Base-by-base conservation (phyloP, 2,888 invertebrate genomes). In the Clostera curtula region DNA sequence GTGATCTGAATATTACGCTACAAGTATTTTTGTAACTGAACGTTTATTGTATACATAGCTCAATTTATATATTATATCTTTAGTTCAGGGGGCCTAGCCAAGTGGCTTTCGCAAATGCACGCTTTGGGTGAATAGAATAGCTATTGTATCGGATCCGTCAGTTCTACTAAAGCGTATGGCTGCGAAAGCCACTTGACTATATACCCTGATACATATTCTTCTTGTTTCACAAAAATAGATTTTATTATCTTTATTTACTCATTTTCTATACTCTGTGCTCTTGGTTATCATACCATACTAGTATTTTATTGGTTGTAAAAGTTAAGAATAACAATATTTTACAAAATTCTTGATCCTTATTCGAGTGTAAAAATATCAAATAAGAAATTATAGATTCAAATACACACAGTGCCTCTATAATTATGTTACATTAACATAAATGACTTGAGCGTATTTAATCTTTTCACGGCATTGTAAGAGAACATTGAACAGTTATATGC, bases 361-460 rank as follows among this genome's bases (percentile, higher is more conserved):
- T 56, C 59, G 62, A 60, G 63, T 74, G 73, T 75, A 75, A 70
- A 64, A 61, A 61, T 71, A 60, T 68, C 62, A 64, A 58, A 66
- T 67, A 69, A 65, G 60, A 56, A 59, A 56, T 53, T 70, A 73
- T 77, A 76, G 67, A 73, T 50, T 56, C 55, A 76, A 79, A 77
- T 72, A 85, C 85, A 85, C 85, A 82, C 84, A 85, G 85, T 85
- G 85, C 85, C 85, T 85, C 84, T 84, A 77, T 74, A 80, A 77
- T 83, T 84, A 84, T 85, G 84, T 85, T 85, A 85, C 80, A 80
- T 85, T 84, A 84, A 84, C 83, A 83, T 85, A 82, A 82, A 82
- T 79, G 68, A 74, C 63, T 72, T 71, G 83, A 79, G 79, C 77
- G 49, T 71, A 53, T 72, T 79, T 79, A 69, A 45, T 73, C 67